These are phyloP conservation scores for Euphonia xanthogaster DNA, from an alignment of 2,797 vertebrate species.

Conservation along the genomic window DNA sequence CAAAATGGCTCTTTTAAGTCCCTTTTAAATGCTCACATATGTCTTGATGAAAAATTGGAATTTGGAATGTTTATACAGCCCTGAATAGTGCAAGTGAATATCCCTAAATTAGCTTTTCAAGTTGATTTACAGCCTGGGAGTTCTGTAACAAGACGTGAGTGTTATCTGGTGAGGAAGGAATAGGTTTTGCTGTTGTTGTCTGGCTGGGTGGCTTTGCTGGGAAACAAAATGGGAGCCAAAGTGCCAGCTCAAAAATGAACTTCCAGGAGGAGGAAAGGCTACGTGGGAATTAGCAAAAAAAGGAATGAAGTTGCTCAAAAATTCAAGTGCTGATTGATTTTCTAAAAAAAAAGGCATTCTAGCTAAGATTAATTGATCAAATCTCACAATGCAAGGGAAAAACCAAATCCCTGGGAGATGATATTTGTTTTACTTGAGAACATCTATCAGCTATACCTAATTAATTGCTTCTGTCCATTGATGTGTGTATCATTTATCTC, in stretches of 20 bases:
- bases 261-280: neutral
- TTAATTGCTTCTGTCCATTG: neutral
- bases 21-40: constrained; percentile 66
- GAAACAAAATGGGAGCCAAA: constrained; percentile 53
- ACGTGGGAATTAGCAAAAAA: constrained; percentile 28
- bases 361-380: neutral
- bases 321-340: neutral
- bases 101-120: constrained; percentile 65
- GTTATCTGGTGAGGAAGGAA: constrained; percentile 53
- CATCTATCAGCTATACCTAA: neutral
- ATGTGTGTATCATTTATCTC: neutral
- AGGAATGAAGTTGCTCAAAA: constrained; percentile 14
- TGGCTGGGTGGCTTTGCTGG: constrained; percentile 5
- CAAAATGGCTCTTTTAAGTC: constrained; percentile 62
- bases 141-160: constrained; percentile 36
- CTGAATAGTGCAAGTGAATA: constrained; percentile 50
- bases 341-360: neutral
- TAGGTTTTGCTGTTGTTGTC: constrained; percentile 20
- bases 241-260: constrained; percentile 9
- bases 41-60: constrained; percentile 70
- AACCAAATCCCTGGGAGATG: neutral
- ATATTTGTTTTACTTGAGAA: neutral
- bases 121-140: constrained; percentile 62
- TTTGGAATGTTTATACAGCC: constrained; percentile 66
- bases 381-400: neutral